Base-by-base conservation (phyloP, 2,888 invertebrate genomes). In the Lochmaea capreae region DNA sequence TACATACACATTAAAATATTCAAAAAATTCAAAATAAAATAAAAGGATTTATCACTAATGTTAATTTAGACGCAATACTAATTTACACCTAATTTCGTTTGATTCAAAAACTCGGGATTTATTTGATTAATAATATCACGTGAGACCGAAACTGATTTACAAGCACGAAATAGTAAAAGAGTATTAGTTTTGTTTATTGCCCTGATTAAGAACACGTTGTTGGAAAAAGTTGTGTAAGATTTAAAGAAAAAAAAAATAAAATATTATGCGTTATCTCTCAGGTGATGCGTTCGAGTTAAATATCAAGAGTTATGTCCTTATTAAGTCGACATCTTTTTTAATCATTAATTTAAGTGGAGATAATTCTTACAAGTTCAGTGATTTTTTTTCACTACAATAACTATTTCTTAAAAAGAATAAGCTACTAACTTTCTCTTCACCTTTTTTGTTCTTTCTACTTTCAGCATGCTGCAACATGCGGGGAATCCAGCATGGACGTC, bases 151-250 rank as follows among this genome's bases (percentile, higher is more conserved):
- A 10, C 14, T 67, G 67, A 59, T 67, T 67, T 67, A 67, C 59
- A 43, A 59, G 14, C 59, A 59, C 67, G 67, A 59, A 67, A 67
- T 46, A n/a, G 67, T 67, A 43, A 46, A 58, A 59, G 59, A 67
- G 67, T 46, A 67, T 67, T 67, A 67, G 59, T 67, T 67, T 67
- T 67, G 67, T 67, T 67, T 67, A 67, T 67, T 67, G 67, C 67
- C 59, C 67, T 46, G 67, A 67, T 67, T 67, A 67, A 67, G 57
- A 59, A 59, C n/a, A 22, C 43, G 59, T 67, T 59, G 54, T 39
- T 54, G 43, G 46, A 54, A 66, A 46, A 42, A 59, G 67, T 67
- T 67, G 67, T 46, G 67, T 59, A 67, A 67, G 67, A 67, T 26
- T 67, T 67, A 54, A 57, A 65, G 33, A 33, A 8, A 33, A 33